Conservation (phyloP, 2,113 vertebrate genomes). For the human region GRCh38 chr14:39684001-39684500, state of each 20-base stretch:
- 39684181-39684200: not conserved
- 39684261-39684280: not conserved
- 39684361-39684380: not conserved
- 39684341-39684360: not conserved
- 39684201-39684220: not conserved
- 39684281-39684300: not conserved
- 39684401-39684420: not conserved
- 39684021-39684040: constrained; percentile 50
- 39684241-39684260: not conserved
- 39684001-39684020: constrained; percentile 34
- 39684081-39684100: constrained; percentile 66
- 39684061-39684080: constrained; percentile 59
- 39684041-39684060: constrained; percentile 73
- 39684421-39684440: not conserved
- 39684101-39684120: constrained; percentile 57
- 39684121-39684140: constrained; percentile 62
- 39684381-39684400: not conserved
- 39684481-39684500: not conserved
- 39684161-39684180: constrained; percentile 34
- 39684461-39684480: not conserved
- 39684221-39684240: not conserved
- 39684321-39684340: not conserved
- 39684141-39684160: constrained; percentile 59
- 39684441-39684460: not conserved
- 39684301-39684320: not conserved